Conservation (phyloP, 2,797 vertebrate species). For the Dallia pectoralis region DNA sequence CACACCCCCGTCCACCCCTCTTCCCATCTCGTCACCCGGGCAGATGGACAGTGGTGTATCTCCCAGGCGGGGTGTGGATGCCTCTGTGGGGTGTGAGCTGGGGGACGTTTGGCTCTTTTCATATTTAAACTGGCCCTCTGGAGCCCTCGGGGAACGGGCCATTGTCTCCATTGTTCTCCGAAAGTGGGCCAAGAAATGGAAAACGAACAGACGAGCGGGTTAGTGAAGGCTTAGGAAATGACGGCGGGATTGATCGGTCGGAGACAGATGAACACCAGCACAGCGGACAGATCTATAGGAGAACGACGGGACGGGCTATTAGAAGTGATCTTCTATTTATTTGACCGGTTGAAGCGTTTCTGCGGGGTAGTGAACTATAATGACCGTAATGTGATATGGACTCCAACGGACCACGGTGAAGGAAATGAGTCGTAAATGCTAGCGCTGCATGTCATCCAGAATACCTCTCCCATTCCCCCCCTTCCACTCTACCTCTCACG, state of each 20-base stretch:
- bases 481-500: neutral
- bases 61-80: conserved; percentile 11
- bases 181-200: conserved; percentile 69
- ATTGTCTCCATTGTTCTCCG: conserved; percentile 72
- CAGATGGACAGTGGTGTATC: conserved; percentile 70
- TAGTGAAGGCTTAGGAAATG: conserved; percentile 8
- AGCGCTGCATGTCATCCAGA: neutral
- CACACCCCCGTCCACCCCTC: conserved; percentile 12
- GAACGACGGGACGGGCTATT: neutral
- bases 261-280: conserved; percentile 24
- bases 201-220: conserved; percentile 42
- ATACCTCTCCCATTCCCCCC: neutral
- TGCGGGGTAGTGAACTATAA: neutral
- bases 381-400: conserved; percentile 3
- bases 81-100: conserved; percentile 47
- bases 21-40: conserved; percentile 43
- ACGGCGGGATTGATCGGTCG: conserved; percentile 18
- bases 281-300: conserved; percentile 8
- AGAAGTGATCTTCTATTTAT: neutral
- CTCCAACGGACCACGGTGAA: neutral
- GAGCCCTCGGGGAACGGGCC: conserved; percentile 57
- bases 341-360: conserved; percentile 4
- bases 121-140: conserved; percentile 61
- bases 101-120: conserved; percentile 63
- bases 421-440: neutral